A percentile compares a stretch with the other conserved stretches of the same genome.
Evolutionary conservation across 2,797 vertebrate genomes (phyloP).

Genomic region (Anniella stebbinsi): DNA sequence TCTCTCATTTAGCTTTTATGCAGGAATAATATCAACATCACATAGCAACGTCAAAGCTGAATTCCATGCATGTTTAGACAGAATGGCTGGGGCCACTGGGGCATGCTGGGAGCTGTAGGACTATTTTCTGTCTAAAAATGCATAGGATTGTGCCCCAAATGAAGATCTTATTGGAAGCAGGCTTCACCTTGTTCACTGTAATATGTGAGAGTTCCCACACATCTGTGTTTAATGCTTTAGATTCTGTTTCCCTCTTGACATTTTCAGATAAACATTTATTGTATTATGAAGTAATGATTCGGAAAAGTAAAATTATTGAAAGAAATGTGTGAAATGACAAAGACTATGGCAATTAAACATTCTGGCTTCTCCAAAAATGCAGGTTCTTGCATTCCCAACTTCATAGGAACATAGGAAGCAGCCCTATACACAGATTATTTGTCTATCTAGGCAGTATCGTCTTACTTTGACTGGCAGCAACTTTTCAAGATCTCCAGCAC

Average conservation of each 20-base stretch:
- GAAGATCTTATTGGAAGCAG: neutral
- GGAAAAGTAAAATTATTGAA: neutral
- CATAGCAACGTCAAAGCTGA: constrained; percentile 30
- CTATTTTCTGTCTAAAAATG: too few species aligned
- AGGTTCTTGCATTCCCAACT: neutral
- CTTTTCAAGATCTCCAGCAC: neutral
- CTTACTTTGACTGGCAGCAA: too few species aligned
- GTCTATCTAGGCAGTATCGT: neutral
- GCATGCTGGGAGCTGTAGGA: too few species aligned
- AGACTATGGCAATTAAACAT: neutral
- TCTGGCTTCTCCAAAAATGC: neutral
- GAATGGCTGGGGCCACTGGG: too few species aligned
- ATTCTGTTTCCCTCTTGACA: neutral
- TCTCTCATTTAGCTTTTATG: neutral
- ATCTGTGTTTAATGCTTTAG: neutral
- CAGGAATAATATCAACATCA: neutral
- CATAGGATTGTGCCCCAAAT: too few species aligned
- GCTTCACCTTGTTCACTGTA: neutral
- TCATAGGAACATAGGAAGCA: neutral
- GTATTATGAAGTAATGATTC: neutral
- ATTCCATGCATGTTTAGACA: neutral
- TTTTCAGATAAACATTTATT: neutral
- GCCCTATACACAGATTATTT: neutral
- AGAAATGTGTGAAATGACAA: neutral
- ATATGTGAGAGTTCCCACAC: neutral